A percentile compares a stretch with the other conserved stretches of the same genome.
Evolutionary conservation across 2,113 vertebrate species (phyloP).

Genomic region (Myiagra hebetior): DNA sequence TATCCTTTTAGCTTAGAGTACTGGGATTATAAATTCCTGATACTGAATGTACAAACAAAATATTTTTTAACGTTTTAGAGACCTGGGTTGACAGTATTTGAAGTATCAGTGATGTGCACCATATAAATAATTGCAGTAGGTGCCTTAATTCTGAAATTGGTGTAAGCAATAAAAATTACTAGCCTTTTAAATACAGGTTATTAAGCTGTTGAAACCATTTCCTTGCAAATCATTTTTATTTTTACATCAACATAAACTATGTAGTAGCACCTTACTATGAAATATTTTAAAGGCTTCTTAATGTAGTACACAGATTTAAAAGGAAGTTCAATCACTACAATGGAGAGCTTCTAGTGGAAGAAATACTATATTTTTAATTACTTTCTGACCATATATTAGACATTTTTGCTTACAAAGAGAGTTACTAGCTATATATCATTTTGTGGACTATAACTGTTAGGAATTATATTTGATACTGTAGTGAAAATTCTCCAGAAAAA

Average conservation of each 20-base stretch:
- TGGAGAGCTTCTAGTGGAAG: not conserved
- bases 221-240: constrained; percentile 71
- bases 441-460: not conserved
- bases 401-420: constrained; percentile 13
- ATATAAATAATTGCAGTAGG: constrained; percentile 16
- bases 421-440: constrained; percentile 30
- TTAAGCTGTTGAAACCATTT: constrained; percentile 64
- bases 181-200: constrained; percentile 54
- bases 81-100: not conserved
- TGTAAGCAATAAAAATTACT: constrained; percentile 60
- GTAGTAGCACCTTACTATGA: not conserved
- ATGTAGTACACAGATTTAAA: constrained; percentile 50
- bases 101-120: not conserved
- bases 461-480: not conserved
- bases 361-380: constrained; percentile 60
- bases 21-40: not conserved
- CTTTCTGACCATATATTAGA: constrained; percentile 46
- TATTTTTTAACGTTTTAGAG: not conserved
- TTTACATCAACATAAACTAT: constrained; percentile 55
- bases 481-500: not conserved
- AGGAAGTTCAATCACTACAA: constrained; percentile 28
- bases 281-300: constrained; percentile 46
- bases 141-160: constrained; percentile 43
- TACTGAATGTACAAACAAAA: not conserved
- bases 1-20: not conserved